phyloP scores from a whole-genome alignment of 2,113 vertebrate species.

The Lates calcarifer region DNA sequence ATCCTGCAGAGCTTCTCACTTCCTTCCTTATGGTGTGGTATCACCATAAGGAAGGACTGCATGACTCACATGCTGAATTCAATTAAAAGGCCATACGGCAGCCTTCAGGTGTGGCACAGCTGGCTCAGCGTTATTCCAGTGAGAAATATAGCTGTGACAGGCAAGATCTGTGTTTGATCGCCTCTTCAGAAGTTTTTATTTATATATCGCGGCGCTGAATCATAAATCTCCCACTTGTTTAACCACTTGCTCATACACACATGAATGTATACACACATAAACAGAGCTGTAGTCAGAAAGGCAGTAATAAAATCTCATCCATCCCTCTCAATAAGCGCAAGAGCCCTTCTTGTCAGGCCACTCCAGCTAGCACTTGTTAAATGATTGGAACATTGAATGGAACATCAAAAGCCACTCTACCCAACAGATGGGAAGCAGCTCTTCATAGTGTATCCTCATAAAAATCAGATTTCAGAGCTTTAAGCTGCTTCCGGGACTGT shows the following conservation, averaged over 20 bases:
- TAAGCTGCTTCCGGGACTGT: conserved; percentile 27
- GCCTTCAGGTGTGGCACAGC: conserved; percentile 47
- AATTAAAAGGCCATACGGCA: conserved; percentile 8
- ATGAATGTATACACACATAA: conserved; percentile 26
- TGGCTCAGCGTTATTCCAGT: background rate
- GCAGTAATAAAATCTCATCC: conserved; percentile 59
- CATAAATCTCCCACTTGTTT: conserved; percentile 44
- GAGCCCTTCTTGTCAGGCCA: conserved; percentile 56
- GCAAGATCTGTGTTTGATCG: conserved; percentile 27
- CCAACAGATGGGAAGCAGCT: conserved; percentile 53
- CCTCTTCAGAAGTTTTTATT: conserved; percentile 24
- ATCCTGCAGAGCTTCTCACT: conserved; percentile 14
- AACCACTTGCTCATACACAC: background rate
- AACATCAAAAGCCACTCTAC: conserved; percentile 63
- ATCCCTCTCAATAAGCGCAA: conserved; percentile 59
- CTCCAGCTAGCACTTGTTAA: conserved; percentile 71
- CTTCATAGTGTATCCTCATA: conserved; percentile 47
- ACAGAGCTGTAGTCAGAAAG: conserved; percentile 29
- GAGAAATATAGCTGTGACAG: background rate
- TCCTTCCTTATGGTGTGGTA: conserved; percentile 5
- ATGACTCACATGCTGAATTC: background rate
- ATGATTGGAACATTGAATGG: conserved; percentile 66
- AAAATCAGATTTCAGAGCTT: conserved; percentile 44
- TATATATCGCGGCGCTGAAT: conserved; percentile 1
- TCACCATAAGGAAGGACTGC: too few species aligned